A percentile compares a stretch with the other conserved stretches of the same genome.
phyloP scores from a whole-genome alignment of 1,140 invertebrate species.

The Ooceraea biroi region DNA sequence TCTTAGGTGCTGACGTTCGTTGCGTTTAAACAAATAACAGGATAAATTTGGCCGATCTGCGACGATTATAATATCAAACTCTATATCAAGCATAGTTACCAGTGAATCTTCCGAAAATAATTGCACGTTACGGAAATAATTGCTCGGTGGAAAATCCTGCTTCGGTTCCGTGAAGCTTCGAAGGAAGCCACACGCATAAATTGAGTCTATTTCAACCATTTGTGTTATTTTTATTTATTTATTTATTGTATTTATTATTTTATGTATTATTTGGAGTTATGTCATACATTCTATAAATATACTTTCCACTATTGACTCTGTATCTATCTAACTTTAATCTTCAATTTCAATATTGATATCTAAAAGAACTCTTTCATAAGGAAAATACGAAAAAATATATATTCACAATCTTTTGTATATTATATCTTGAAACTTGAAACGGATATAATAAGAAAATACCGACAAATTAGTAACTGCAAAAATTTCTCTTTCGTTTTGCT shows the following conservation, averaged over 20 bases:
- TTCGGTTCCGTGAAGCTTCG: background rate
- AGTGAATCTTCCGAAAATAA: constrained; percentile 48
- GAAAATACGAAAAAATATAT: background rate
- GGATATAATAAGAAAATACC: background rate
- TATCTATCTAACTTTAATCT: background rate
- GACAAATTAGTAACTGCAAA: too few species aligned
- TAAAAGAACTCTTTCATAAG: background rate
- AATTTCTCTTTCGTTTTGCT: background rate
- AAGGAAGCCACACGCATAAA: background rate
- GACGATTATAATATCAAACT: constrained; percentile 56
- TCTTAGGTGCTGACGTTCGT: constrained; percentile 37
- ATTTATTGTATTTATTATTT: constrained; percentile 3
- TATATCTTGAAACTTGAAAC: background rate
- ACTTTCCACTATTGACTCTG: background rate
- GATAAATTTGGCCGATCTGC: constrained; percentile 35
- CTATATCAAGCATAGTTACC: constrained; percentile 41
- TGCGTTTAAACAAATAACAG: constrained; percentile 53
- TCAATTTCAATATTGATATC: background rate
- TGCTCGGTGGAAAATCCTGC: constrained; percentile 3
- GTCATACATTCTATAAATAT: background rate
- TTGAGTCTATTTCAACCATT: constrained; percentile 8
- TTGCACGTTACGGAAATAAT: constrained; percentile 36
- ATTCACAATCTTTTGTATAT: background rate
- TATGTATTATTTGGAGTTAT: constrained; percentile 5
- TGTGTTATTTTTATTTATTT: too few species aligned